Percentiles rank a stretch among this genome's conserved stretches.
These are phyloP conservation scores for Rhopalosiphum padi DNA, from an alignment of 1,140 invertebrate species.

Conservation along the genomic window DNA sequence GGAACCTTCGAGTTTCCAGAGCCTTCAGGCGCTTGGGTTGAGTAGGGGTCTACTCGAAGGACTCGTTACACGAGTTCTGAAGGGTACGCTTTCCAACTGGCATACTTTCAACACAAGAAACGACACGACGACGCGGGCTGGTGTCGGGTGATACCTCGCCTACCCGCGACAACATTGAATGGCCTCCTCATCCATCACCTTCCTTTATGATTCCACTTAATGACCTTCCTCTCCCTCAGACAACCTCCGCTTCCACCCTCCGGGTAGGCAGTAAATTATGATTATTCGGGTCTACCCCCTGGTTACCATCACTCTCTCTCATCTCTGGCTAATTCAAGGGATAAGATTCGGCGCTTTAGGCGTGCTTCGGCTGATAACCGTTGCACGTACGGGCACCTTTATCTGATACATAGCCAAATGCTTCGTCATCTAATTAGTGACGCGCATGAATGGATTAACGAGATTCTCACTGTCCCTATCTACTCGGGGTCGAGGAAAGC, in stretches of 20 bases:
- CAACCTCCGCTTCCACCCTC: too few relatives aligned
- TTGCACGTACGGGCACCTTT: fast-evolving
- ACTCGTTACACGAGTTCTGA: neutral
- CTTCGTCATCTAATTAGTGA: constrained; percentile 69
- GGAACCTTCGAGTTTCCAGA: neutral
- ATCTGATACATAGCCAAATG: constrained; percentile 65
- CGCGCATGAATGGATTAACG: constrained; percentile 66
- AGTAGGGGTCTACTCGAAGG: neutral
- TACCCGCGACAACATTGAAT: neutral
- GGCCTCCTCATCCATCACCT: neutral
- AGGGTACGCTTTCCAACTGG: neutral
- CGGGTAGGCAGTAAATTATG: neutral
- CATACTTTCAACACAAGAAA: neutral
- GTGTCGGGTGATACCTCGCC: neutral
- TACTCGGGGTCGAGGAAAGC: too few relatives aligned
- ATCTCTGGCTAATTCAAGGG: neutral
- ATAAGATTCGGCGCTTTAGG: neutral
- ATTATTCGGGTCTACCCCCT: too few relatives aligned
- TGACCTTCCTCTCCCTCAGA: neutral
- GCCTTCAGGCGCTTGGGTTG: too few relatives aligned
- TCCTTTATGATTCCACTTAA: neutral
- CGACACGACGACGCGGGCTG: neutral
- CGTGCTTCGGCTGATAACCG: neutral
- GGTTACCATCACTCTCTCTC: too few relatives aligned
- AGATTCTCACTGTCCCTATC: constrained; percentile 63